Base-by-base conservation (phyloP, 2,113 vertebrate genomes). In the Canis aureus region DNA sequence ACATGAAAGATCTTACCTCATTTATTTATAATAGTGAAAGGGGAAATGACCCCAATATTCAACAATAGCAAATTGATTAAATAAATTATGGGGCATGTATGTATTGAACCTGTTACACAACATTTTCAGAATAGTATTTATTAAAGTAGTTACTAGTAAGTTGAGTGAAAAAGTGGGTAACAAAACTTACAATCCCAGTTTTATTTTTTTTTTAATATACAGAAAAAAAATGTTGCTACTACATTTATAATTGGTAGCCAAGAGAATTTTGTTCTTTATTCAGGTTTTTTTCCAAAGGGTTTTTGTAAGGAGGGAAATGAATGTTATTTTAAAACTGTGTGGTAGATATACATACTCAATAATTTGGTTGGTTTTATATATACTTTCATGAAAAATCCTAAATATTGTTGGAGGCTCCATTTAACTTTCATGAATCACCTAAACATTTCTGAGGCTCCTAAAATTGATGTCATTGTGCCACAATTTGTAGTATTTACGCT, bases 351-450 rank as follows among this genome's bases (percentile, higher is more conserved):
- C 51, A 38, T 95, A 82, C 62, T 97, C 27, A 87, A 17, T 20
- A 53, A 12, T 89, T 88, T 96, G 38, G 38, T 79, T 95, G 35
- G 53, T 91, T 96, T 91, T 89, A 83, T 60, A 73, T 11, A 27
- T 93, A 59, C 5, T 74, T 73, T 95, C 25, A n/a, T 96, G 84
- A 92, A 67, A 89, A 84, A 64, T 85, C 20, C 55, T 95, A 49
- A 92, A 38, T 95, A 80, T n/a, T 94, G 7, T 94, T 93, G 80
- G 67, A 91, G 51, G 5, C 22, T 43, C 29, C 25, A 43, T 62
- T 91, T 83, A 93, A 79, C 32, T 55, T 92, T 94, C 7, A 53
- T 92, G 60, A 89, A 82, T 91, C 91, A 85, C 23, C 8, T 86
- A 64, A 84, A 35, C 11, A 73, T 95, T 89, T 79, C 49, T 94